Percentiles rank a stretch among this genome's conserved stretches.
phyloP scores from a whole-genome alignment of 2,888 invertebrate genomes.

The Stenoptilia bipunctidactyla region DNA sequence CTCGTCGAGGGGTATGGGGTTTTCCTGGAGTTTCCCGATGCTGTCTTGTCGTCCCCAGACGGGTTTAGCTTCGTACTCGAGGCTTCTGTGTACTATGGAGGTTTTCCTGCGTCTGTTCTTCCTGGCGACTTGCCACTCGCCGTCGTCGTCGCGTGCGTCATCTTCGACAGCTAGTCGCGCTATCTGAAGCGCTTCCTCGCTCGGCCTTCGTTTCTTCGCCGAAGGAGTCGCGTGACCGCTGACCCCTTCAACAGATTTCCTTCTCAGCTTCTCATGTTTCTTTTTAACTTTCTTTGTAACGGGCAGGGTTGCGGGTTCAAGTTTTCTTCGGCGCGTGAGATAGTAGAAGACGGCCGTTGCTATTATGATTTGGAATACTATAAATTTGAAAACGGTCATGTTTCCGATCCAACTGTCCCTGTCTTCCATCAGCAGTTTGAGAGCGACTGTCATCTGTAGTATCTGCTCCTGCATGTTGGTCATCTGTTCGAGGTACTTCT shows the following conservation, averaged over 20 bases:
- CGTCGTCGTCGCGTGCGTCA: conserved; percentile 56
- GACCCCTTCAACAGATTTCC: conserved; percentile 77
- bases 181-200: conserved; percentile 78
- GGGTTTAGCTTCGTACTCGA: conserved; percentile 39
- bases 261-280: conserved; percentile 56
- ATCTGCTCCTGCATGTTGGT: conserved; percentile 75
- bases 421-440: conserved; percentile 73
- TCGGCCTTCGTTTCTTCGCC: conserved; percentile 76
- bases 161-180: conserved; percentile 72
- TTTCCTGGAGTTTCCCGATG: conserved; percentile 52
- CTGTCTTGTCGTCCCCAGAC: conserved; percentile 42
- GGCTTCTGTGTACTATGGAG: conserved; percentile 44
- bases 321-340: conserved; percentile 51
- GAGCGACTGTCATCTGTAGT: conserved; percentile 69
- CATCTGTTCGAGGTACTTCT: conserved; percentile 84
- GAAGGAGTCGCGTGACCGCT: conserved; percentile 63
- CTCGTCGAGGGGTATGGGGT: conserved; percentile 68
- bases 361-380: conserved; percentile 60
- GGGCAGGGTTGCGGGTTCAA: conserved; percentile 22
- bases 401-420: conserved; percentile 75
- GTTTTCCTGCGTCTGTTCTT: conserved; percentile 64
- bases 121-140: conserved; percentile 56
- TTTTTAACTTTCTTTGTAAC: conserved; percentile 41
- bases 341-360: conserved; percentile 62
- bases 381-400: conserved; percentile 68